These are phyloP conservation scores for Zapornia atra DNA, from an alignment of 2,113 vertebrate species.

Conservation along the genomic window DNA sequence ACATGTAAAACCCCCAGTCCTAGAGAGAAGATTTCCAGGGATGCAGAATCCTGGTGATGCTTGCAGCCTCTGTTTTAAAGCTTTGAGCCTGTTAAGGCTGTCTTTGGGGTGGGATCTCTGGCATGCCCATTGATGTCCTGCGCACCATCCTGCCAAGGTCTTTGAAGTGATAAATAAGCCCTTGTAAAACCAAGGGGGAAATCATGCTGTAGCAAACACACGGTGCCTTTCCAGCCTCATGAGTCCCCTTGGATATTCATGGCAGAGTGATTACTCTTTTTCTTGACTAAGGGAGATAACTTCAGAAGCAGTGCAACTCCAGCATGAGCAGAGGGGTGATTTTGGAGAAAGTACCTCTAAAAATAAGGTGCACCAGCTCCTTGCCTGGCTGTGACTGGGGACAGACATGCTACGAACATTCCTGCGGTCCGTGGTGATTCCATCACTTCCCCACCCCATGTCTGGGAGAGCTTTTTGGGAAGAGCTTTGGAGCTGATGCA, in stretches of 20 bases:
- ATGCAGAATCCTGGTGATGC: neutral
- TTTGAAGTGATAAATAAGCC: neutral
- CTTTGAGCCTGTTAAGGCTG: neutral
- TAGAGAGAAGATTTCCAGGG: neutral
- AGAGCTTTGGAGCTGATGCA: neutral
- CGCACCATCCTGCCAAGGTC: neutral
- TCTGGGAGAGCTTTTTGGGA: neutral
- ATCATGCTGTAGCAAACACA: neutral
- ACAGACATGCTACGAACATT: accelerated
- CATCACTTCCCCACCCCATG: accelerated
- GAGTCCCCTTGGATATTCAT: neutral
- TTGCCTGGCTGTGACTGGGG: neutral
- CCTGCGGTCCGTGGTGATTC: neutral
- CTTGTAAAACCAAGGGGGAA: neutral
- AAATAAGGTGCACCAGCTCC: neutral
- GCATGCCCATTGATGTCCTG: accelerated
- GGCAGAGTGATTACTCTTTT: neutral
- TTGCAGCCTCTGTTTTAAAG: neutral
- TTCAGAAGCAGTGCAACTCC: neutral
- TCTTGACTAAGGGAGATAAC: neutral
- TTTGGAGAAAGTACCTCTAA: neutral
- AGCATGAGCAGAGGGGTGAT: accelerated
- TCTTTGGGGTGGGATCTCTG: neutral
- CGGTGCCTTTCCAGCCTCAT: neutral
- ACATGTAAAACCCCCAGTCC: neutral